Evolutionary conservation across 1,140 invertebrate species (phyloP).

Genomic region (Drosophila truncata): DNA sequence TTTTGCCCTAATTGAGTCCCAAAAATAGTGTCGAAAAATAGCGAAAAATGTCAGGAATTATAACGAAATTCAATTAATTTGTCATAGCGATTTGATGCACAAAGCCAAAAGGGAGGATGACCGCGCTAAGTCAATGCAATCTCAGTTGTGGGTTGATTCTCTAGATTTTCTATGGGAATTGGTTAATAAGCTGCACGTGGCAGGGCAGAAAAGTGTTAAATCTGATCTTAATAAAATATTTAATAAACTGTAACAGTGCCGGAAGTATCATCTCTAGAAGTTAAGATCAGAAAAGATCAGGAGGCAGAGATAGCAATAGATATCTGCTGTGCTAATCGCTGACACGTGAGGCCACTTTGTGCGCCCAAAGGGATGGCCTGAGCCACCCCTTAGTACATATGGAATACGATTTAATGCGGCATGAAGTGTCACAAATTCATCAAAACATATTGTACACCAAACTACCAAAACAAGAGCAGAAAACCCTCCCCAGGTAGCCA

Average conservation of each 20-base stretch:
- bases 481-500: slow-evolving; percentile 60
- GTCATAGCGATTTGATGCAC: slow-evolving; percentile 61
- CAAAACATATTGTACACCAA: slow-evolving; percentile 81
- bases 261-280: slow-evolving; percentile 13
- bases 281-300: slow-evolving; percentile 3
- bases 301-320: slow-evolving; percentile 4
- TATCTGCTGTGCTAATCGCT: slow-evolving; percentile 61
- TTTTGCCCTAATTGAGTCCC: slow-evolving; percentile 48
- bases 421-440: slow-evolving; percentile 84
- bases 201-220: background rate
- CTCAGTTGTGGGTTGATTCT: slow-evolving; percentile 4
- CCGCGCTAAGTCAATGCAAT: slow-evolving; percentile 8
- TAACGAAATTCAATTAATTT: slow-evolving; percentile 76
- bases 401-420: slow-evolving; percentile 61
- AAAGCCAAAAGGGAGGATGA: slow-evolving; percentile 10
- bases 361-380: slow-evolving; percentile 3
- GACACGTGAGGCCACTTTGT: slow-evolving; percentile 77
- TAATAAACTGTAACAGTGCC: slow-evolving; percentile 43
- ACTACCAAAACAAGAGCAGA: slow-evolving; percentile 60
- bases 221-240: slow-evolving; percentile 7
- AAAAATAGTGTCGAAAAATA: slow-evolving; percentile 44
- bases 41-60: slow-evolving; percentile 59
- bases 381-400: slow-evolving; percentile 35
- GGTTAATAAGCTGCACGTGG: slow-evolving; percentile 41
- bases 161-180: slow-evolving; percentile 31